Evolutionary conservation across 2,888 invertebrate genomes (phyloP), one percentile per base, ranked within the genome.

Genomic region (Amphipyra berbera): DNA sequence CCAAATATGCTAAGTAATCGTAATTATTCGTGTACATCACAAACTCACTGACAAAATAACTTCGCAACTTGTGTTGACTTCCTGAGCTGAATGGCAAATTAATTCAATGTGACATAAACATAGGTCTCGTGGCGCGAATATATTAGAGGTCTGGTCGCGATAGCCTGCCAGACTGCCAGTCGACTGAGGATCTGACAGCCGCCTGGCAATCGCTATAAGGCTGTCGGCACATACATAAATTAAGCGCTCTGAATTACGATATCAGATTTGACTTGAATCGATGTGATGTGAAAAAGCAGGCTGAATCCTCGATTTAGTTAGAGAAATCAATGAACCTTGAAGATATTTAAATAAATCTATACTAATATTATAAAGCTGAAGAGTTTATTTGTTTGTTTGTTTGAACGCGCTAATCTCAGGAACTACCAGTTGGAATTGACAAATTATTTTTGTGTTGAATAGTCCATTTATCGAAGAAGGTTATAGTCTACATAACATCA

Each of bases 21-120:
- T 21, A 21, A 21, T 21, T 21, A 13, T 13, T 13, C 4, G 9
- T 2, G 9, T 42, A 15, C 42, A 15, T 42, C 15, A n/a, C n/a
- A 44, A 52, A 40, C 10, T 59, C 14, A 53, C 41, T 13, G 35
- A 53, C 12, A 40, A 56, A 49, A 53, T 35, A 55, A 49, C 13
- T 21, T 15, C 8, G 1, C n/a, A 35, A 13, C 40, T 68, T n/a
- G 37, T 15, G 62, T 38, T 6, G 21, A 46, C 44, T 9, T 49
- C 44, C 63, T 55, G 70, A 42, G 21, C 42, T 12, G 58, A 70
- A 70, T 61, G 42, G 50, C 21, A 40, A 64, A 75, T 73, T 73
- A 75, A 70, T 75, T 75, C 65, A 48, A 69, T 44, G 52, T 42
- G 46, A 71, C 57, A 64, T 69, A 61, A 69, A 69, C 59, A 72